A percentile compares a stretch with the other conserved stretches of the same genome.
These are phyloP conservation scores for Stegastes partitus DNA, from an alignment of 2,113 vertebrate genomes.

Conservation along the genomic window DNA sequence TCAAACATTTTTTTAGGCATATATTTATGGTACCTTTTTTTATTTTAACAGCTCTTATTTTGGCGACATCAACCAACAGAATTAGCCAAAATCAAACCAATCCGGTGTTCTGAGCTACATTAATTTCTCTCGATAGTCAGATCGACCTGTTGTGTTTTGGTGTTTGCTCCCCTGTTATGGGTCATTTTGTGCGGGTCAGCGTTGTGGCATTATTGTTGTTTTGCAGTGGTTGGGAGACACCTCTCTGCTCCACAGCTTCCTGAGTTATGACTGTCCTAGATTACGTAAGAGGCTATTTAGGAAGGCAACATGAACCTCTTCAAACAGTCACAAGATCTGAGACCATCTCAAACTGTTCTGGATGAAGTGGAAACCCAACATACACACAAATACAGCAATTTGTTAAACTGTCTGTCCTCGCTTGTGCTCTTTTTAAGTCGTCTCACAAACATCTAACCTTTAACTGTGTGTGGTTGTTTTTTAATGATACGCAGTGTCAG, in stretches of 20 bases:
- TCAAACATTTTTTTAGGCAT: no score
- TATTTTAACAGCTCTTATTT: not conserved
- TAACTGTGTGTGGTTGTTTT: not conserved
- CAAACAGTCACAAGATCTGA: constrained; percentile 80
- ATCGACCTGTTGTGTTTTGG: not conserved
- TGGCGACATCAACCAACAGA: not conserved
- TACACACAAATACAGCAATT: constrained; percentile 38
- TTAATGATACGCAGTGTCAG: not conserved
- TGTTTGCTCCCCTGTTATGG: not conserved
- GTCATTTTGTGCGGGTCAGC: not conserved
- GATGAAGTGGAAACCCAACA: constrained; percentile 52
- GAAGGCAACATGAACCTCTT: constrained; percentile 82
- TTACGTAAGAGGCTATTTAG: constrained; percentile 82
- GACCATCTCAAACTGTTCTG: constrained; percentile 66
- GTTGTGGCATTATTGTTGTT: constrained; percentile 38
- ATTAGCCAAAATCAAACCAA: not conserved
- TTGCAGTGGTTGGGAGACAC: constrained; percentile 48
- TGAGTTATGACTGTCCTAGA: constrained; percentile 69
- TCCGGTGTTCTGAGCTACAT: not conserved
- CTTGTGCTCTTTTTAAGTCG: not conserved
- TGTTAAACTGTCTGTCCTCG: not conserved
- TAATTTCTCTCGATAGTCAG: not conserved
- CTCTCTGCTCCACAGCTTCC: constrained; percentile 51
- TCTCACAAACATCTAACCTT: not conserved
- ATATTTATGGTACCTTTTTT: not conserved